Base-by-base conservation (phyloP, 2,888 invertebrate genomes). In the Drosophila kuntzei region DNA sequence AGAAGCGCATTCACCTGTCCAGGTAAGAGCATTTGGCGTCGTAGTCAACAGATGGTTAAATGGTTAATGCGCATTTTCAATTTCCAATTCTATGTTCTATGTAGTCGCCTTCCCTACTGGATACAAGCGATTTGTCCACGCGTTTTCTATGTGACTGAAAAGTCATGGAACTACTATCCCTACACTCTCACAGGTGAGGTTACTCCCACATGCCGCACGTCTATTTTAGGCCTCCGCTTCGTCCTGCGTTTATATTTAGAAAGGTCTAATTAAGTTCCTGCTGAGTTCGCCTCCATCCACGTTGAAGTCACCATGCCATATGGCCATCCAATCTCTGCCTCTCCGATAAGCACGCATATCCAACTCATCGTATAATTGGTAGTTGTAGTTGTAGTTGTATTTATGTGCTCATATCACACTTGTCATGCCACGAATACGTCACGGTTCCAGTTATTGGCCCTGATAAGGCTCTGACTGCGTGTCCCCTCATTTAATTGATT, bases 161-260 rank as follows among this genome's bases (percentile, higher is more conserved):
- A 97, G 91, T 97, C 98, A 12, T 98, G 98, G 98, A 98, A 98
- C 92, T 98, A 96, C 92, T 98, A 97, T 93, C 98, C 98, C 11
- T 97, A 95, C 87, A 98, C 98, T 18, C 95, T 96, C 55, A 98
- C 97, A 93, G 95, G 95, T 95, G 94, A 93, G 80, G 18, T 16
- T 18, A 8, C n/a, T 50, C 12, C 14, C 27, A 16, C 27, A 39
- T 44, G 44, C 32, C 27, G 32, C 20, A 25, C 8, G 20, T 20
- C 46, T 61, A 65, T 51, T 41, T 61, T 36, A 16, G 9, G 7
- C 9, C 9, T 14, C 36, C 32, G 29, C n/a, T 16, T 58, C n/a
- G n/a, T 41, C 50, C 41, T 9, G 43, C 12, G 22, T 49, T 55
- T 71, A 49, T 64, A 63, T 62, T 53, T 44, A 53, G 12, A 8